Percentiles rank a stretch among this genome's conserved stretches.
Evolutionary conservation across 2,797 vertebrate species (phyloP).

Genomic region (Tarsius wallacei): DNA sequence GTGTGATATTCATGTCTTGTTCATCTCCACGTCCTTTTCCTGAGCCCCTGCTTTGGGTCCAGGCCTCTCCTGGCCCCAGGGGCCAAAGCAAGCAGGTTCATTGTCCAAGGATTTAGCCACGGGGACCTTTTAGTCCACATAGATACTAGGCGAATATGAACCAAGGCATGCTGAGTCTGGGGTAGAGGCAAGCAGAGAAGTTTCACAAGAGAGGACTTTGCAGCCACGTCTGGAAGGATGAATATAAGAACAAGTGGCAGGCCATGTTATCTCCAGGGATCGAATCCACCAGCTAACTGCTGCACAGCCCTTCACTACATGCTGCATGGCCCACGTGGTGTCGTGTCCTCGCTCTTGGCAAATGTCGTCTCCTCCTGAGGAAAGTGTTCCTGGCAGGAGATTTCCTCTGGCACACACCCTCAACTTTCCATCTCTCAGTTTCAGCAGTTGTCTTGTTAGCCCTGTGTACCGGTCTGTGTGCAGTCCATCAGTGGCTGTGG

Average conservation of each 20-base stretch:
- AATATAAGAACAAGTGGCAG: background rate
- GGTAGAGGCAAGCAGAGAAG: background rate
- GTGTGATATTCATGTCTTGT: background rate
- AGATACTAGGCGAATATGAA: background rate
- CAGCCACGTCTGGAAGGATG: background rate
- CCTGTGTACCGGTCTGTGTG: fast-evolving
- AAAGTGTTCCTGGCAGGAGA: background rate
- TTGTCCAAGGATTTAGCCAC: background rate
- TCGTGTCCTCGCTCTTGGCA: background rate
- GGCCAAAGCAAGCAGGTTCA: background rate
- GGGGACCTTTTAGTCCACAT: background rate
- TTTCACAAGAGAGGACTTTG: background rate
- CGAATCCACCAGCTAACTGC: background rate
- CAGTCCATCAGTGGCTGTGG: background rate
- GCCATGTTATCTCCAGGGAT: background rate
- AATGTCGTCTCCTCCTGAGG: background rate
- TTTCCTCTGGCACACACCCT: background rate
- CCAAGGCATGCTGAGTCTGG: background rate
- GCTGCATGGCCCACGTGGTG: fast-evolving
- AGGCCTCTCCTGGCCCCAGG: background rate
- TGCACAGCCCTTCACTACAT: no score
- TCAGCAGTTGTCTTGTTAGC: background rate
- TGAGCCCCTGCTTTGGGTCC: background rate
- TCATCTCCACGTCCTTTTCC: background rate
- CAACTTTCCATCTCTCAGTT: background rate